phyloP scores from a whole-genome alignment of 2,113 vertebrate genomes.

The Scophthalmus maximus region DNA sequence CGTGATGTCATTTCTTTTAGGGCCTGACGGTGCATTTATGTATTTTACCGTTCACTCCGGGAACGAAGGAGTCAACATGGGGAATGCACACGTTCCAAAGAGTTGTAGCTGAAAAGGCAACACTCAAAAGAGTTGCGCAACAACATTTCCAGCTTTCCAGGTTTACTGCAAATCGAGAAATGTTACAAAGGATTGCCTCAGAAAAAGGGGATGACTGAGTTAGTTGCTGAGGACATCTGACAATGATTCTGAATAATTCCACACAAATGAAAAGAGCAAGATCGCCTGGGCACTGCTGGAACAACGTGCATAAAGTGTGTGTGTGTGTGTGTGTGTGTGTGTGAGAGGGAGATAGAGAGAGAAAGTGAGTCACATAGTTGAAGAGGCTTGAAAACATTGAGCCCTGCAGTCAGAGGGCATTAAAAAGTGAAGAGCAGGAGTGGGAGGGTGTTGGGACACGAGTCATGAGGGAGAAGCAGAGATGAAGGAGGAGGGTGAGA shows the following conservation, averaged over 20 bases:
- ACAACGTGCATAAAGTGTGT: constrained; percentile 2
- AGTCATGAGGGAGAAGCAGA: constrained; percentile 44
- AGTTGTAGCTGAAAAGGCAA: neutral
- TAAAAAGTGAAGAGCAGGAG: constrained; percentile 41
- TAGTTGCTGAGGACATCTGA: constrained; percentile 56
- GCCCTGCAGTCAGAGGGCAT: constrained; percentile 39
- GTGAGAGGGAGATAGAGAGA: no score
- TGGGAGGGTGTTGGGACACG: constrained; percentile 38
- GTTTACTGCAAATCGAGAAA: constrained; percentile 16
- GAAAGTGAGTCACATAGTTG: constrained; percentile 35
- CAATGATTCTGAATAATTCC: constrained; percentile 65
- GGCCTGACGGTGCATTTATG: neutral
- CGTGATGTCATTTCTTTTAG: no score
- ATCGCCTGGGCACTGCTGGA: constrained; percentile 22
- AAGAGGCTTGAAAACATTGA: constrained; percentile 44
- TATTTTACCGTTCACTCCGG: neutral
- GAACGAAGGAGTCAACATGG: neutral
- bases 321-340: neutral
- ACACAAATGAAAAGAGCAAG: constrained; percentile 48
- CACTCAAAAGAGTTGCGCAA: neutral
- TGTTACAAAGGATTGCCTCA: constrained; percentile 62
- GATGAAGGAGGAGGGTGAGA: constrained; percentile 45
- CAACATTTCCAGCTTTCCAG: constrained; percentile 20
- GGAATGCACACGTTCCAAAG: no score
- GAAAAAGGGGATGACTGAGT: constrained; percentile 44